Evolutionary conservation across 2,888 invertebrate genomes (phyloP).

Genomic region (Drosophila greeni): DNA sequence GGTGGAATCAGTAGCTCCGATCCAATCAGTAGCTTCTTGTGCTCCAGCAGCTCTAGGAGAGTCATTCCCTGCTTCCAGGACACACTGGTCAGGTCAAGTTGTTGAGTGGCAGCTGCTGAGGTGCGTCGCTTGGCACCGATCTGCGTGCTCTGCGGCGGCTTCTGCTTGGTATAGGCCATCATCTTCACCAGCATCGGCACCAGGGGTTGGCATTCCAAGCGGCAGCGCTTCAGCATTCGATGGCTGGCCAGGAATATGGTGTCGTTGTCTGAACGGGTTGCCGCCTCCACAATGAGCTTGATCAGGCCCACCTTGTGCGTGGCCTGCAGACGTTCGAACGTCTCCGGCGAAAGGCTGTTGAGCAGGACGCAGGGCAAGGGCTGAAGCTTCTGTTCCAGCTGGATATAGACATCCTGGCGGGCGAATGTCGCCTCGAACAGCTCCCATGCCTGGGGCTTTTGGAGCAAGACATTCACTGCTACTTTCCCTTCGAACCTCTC

Average conservation of each 20-base stretch:
- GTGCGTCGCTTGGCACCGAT: slow-evolving; percentile 22
- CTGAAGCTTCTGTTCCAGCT: slow-evolving; percentile 62
- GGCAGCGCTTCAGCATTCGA: slow-evolving; percentile 84
- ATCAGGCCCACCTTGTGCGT: slow-evolving; percentile 80
- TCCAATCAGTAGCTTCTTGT: slow-evolving; percentile 87
- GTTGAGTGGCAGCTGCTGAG: background rate
- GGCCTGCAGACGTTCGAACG: slow-evolving; percentile 79
- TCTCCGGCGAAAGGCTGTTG: slow-evolving; percentile 63
- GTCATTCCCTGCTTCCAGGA: slow-evolving; percentile 90
- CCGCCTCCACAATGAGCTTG: slow-evolving; percentile 80
- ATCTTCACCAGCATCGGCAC: slow-evolving; percentile 82
- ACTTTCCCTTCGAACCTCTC: slow-evolving; percentile 80
- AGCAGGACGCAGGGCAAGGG: slow-evolving; percentile 75
- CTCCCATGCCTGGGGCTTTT: slow-evolving; percentile 80
- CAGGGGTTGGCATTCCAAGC: slow-evolving; percentile 83
- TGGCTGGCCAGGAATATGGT: slow-evolving; percentile 82
- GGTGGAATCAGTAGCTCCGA: slow-evolving; percentile 84
- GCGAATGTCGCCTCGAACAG: slow-evolving; percentile 81
- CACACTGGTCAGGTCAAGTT: slow-evolving; percentile 81
- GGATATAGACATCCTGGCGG: slow-evolving; percentile 78
- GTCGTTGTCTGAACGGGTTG: slow-evolving; percentile 82
- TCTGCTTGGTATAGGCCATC: slow-evolving; percentile 79
- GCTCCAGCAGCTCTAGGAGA: slow-evolving; percentile 90
- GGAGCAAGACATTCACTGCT: slow-evolving; percentile 51
- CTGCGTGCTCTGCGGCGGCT: slow-evolving; percentile 31